Evolutionary conservation across 2,888 invertebrate species (phyloP), one percentile per base, ranked within the genome.

Genomic region (Electrophaes corylata): DNA sequence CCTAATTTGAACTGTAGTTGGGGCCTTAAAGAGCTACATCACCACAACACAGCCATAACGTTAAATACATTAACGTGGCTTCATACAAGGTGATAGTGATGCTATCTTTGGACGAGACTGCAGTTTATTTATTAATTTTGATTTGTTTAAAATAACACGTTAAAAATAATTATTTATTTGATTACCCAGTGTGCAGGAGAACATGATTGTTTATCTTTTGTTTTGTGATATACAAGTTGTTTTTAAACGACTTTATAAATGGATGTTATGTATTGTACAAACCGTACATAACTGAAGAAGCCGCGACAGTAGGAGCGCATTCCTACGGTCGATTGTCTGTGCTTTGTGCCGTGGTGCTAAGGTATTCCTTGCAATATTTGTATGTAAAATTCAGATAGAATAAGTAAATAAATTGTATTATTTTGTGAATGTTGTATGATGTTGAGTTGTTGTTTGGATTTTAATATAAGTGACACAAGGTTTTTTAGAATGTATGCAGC

Each of bases 401-500:
- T 58, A 58, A 23, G 31, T 14, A 33, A 41, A 35, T 0, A 16
- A 35, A 33, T 12, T 58, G 48, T 62, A 53, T 47, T 37, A 14
- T 49, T 64, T 62, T 57, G 45, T 59, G 55, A 63, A 68, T 71
- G 68, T 73, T 75, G 65, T 65, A 70, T 68, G 68, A 44, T 29
- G 49, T 76, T 83, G 78, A 78, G 73, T 84, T 83, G 75, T 77
- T 81, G 79, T 84, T 67, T 83, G 57, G 8, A 29, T 29, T 29
- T 29, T 79, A 74, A 71, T 66, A 77, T 44, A 26, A 20, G 83
- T 84, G 75, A 74, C 88, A 88, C 88, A 67, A 73, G 76, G 83
- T 72, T 83, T 86, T 82, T 83, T 86, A 87, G 85, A 83, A 83
- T 80, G 74, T 84, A 83, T 73, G 78, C 74, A 75, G 86, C 89